Evolutionary conservation across 2,113 vertebrate species (phyloP), one percentile per base, ranked within the genome.

Genomic region (Corythornis vintsioides): DNA sequence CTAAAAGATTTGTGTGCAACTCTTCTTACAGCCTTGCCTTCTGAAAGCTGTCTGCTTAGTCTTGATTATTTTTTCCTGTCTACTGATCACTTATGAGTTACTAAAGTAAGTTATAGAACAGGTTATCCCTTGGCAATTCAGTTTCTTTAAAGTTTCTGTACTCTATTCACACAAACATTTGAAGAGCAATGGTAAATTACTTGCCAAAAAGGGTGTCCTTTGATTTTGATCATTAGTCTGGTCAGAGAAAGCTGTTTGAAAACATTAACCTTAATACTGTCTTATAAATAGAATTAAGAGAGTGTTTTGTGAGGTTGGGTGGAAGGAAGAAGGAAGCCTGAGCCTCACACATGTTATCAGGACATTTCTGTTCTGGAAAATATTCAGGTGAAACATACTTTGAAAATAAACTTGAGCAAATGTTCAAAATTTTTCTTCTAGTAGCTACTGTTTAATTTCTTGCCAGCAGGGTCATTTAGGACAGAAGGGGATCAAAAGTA

Each of bases 301-400:
- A 42, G 3, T 33, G 11, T 72, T 94, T 72, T 72, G 15, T 57
- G 42, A 84, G n/a, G 29, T 17, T 31, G 29, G 25, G 45, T 82
- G 52, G 66, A 50, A 89, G 21, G 21, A 87, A 69, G 35, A 48
- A 14, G 7, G 35, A 82, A 91, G 50, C 19, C 42, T 83, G 38
- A 90, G 42, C 56, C 69, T 86, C 3, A 0, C 63, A 85, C 7
- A 6, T 33, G 17, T 61, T 91, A 43, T 59, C 64, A 55, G 50
- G 52, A 67, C 31, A 90, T 65, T 57, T 79, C 52, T 65, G 42
- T 77, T 90, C 69, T 88, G 86, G 86, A 92, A 78, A 82, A 73
- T 21, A 82, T 55, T 90, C 45, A 64, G 57, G 77, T 75, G 53
- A 86, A 94, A 78, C 35, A 69, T 69, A 43, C 6, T 31, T 31